Base-by-base conservation (phyloP, 2,113 vertebrate genomes). In the Tyrannus savana region DNA sequence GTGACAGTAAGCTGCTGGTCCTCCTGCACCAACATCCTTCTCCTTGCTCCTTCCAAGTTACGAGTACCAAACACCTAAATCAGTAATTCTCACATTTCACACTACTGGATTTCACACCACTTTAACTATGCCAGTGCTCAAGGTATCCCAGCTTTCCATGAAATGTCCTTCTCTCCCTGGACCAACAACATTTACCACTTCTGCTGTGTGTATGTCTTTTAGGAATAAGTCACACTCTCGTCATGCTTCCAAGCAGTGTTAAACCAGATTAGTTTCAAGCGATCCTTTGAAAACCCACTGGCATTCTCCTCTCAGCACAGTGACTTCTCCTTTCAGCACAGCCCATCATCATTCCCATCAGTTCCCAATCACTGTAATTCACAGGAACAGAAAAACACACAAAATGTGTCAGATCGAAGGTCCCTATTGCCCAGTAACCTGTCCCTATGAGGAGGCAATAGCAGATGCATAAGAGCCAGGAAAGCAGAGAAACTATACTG, bases 241-340 rank as follows among this genome's bases (percentile, higher is more conserved):
- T 6, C 3, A 4, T 1, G 2, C 52, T 22, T 41, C 0, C 0
- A 10, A 59, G 68, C 55, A 81, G 39, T 1, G 15, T 72, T 77
- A 76, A 88, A 81, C 5, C 37, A 47, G 7, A 47, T n/a, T 37
- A 42, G 16, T 64, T 75, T 79, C 67, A 49, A 46, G 50, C 0
- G 10, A 81, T 58, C 25, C 37, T 46, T 23, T 58, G 79, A 62
- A 81, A 67, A 52, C 12, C 35, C 35, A 28, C 68, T 6, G 15
- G 24, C 23, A 14, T 10, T 10, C 30, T 87, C 23, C 27, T 46
- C 49, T 69, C 75, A 52, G 63, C 37, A 35, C 23, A 37, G 37
- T 12, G 44, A 68, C 33, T 72, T 75, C 71, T 81, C 49, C 67
- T 53, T 63, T 42, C 71, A 72, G 62, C 49, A 25, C 1, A 28